Base-by-base conservation (phyloP, 2,888 invertebrate genomes). In the Heliothis peltigera region DNA sequence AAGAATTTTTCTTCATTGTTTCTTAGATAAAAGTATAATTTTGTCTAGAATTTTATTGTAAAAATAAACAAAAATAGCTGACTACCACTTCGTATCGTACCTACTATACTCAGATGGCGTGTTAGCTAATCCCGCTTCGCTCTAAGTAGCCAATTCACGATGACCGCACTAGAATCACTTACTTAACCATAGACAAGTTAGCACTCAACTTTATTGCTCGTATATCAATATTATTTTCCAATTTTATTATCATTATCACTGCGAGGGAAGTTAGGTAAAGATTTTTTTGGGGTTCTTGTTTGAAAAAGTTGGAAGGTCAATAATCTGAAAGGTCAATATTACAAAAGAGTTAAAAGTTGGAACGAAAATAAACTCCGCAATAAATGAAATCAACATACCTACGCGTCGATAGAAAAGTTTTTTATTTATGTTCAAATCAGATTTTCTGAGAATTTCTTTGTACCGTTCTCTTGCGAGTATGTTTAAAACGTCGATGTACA, bases 111-210 rank as follows among this genome's bases (percentile, higher is more conserved):
- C 32, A 58, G 52, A 63, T 83, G 60, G 86, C 87, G 87, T 87
- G 86, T 76, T 80, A 57, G 59, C 64, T 85, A 88, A 88, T 87
- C 80, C 75, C 48, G 83, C 86, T 69, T 53, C 73, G 75, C 54
- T 59, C 70, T 67, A 80, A 80, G 79, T 79, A 75, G 77, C 79
- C 80, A 80, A 79, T 82, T 74, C 77, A 70, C 66, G 64, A 68
- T 79, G 75, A 70, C 74, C 67, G 52, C 65, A 77, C 75, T 68
- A 71, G 64, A 78, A 71, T 67, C 68, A 68, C 63, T 69, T 59
- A 67, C 55, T 55, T 65, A 42, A 46, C 42, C 57, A 78, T 63
- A 64, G 65, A 74, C 59, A 70, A 79, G 75, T 70, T 65, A 66
- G 58, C 77, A 80, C 81, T 80, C 71, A 22, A 4, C 73, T 72